These are phyloP conservation scores for human (Homo sapiens) DNA, from an alignment of 2,113 vertebrate species.

Conservation along the genomic window GRCh38 chr16:4172001-4172500, in stretches of 20 bases:
- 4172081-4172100: neutral
- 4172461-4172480: neutral
- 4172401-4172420: neutral
- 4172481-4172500: neutral
- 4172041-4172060: too few relatives aligned
- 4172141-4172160: neutral
- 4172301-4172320: neutral
- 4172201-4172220: neutral
- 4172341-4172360: neutral
- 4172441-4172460: neutral
- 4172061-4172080: neutral
- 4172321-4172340: neutral
- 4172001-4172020: neutral
- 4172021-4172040: too few relatives aligned
- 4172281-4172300: neutral
- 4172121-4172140: neutral
- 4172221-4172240: neutral
- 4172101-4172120: too few relatives aligned
- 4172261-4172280: neutral
- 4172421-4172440: neutral
- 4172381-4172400: neutral
- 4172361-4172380: neutral
- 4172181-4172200: neutral
- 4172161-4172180: neutral
- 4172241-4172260: neutral